Conservation (phyloP, 2,113 vertebrate genomes). For the Hiodon alosoides region DNA sequence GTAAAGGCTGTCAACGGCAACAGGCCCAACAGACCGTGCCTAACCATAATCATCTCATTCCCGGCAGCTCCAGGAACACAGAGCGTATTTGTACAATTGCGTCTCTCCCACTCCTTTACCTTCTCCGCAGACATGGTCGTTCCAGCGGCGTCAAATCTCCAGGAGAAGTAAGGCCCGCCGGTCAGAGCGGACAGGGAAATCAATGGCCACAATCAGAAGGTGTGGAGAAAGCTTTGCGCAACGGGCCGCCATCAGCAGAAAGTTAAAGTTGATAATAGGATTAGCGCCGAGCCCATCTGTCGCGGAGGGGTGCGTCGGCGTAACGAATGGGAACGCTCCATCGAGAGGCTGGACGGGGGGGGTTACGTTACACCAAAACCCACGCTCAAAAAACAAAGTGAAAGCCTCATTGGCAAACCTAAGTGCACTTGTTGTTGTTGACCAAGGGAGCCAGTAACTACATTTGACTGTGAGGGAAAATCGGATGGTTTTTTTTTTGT, state of each 20-base stretch:
- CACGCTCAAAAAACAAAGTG: too few species aligned
- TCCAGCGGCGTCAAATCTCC: not conserved
- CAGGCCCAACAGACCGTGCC: too few species aligned
- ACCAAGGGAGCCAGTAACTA: too few species aligned
- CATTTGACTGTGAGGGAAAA: too few species aligned
- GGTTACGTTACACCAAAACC: too few species aligned
- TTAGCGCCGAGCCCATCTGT: slow-evolving; percentile 29
- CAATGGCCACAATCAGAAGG: not conserved
- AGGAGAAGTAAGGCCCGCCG: slow-evolving; percentile 9
- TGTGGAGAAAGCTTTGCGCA: slow-evolving; percentile 7
- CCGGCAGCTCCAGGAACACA: not conserved
- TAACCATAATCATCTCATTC: not conserved
- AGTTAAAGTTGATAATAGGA: slow-evolving; percentile 33
- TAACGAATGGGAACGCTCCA: not conserved
- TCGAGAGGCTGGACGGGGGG: too few species aligned
- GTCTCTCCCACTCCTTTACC: slow-evolving; percentile 22
- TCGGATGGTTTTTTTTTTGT: too few species aligned
- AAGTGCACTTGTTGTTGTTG: too few species aligned
- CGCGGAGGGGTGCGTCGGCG: not conserved
- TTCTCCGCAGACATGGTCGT: slow-evolving; percentile 37
- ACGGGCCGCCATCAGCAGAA: slow-evolving; percentile 1
- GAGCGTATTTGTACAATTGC: not conserved
- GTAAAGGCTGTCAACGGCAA: too few species aligned
- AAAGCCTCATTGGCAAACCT: too few species aligned
- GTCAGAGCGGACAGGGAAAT: not conserved